Evolutionary conservation across 2,888 invertebrate species (phyloP), one percentile per base, ranked within the genome.

Genomic region (Lepidonotus clava): DNA sequence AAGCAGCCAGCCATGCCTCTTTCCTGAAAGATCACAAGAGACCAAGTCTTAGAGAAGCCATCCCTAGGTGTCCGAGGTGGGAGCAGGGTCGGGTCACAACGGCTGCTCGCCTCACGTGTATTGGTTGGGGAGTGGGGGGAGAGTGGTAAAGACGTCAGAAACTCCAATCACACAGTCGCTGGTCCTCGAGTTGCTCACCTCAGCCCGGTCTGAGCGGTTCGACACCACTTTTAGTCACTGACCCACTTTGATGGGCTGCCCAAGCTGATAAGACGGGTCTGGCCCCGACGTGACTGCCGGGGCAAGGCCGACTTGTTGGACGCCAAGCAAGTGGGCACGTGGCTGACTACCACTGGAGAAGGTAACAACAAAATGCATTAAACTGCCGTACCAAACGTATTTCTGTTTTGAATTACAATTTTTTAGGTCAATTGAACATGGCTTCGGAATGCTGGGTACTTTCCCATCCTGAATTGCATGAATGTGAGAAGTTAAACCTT

Each of bases 301-400:
- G 38, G 71, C 71, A 34, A 71, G 24, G 36, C 71, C 71, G 71
- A n/a, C 28, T 32, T 32, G n/a, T 32, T 61, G 61, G 28, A 32
- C 24, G 61, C 24, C 61, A 28, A n/a, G 61, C 61, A n/a, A 24
- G 38, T 71, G 71, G 34, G 8, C 24, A 38, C 5, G 6, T 34
- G 24, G 71, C 71, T 71, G 38, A 38, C 71, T 71, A 71, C 71
- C 71, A 71, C 71, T 71, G 36, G 38, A 38, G 36, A 71, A 71
- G 38, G 71, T n/a, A 71, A 38, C 71, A 14, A 38, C 71, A 34
- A n/a, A n/a, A n/a, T n/a, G n/a, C n/a, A n/a, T n/a, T n/a, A n/a
- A n/a, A n/a, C n/a, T n/a, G n/a, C n/a, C n/a, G n/a, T n/a, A n/a
- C n/a, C n/a, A n/a, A n/a, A n/a, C n/a, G n/a, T n/a, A n/a, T n/a